phyloP scores from a whole-genome alignment of 1,140 invertebrate species.

The Rhopalosiphum padi region DNA sequence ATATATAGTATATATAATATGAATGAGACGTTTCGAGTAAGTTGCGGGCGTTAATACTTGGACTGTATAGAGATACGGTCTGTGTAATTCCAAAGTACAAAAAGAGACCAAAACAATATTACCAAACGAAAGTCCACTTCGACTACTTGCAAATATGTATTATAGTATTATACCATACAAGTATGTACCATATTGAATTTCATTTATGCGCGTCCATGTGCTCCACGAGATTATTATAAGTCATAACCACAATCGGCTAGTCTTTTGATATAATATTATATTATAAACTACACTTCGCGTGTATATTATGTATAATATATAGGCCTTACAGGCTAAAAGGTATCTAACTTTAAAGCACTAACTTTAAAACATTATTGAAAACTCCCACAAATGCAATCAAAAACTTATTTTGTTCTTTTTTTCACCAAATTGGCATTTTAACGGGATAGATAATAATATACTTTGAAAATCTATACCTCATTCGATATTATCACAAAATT shows the following conservation, averaged over 20 bases:
- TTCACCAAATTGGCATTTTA: background rate
- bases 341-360: too few species aligned
- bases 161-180: background rate
- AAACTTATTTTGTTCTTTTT: background rate
- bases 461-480: background rate
- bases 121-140: background rate
- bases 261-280: too few species aligned
- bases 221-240: background rate
- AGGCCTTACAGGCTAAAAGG: too few species aligned
- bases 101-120: background rate
- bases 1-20: background rate
- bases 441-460: background rate
- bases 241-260: background rate
- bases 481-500: background rate
- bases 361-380: too few species aligned
- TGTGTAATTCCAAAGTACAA: background rate
- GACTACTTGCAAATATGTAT: background rate
- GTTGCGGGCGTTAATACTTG: background rate
- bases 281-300: too few species aligned
- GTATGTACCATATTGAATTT: background rate
- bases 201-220: background rate
- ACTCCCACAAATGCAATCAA: background rate
- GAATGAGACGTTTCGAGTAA: background rate
- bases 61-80: background rate
- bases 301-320: too few species aligned